Evolutionary conservation across 2,797 vertebrate species (phyloP), one percentile per base, ranked within the genome.

Genomic region (Hyperoplus lanceolatus): DNA sequence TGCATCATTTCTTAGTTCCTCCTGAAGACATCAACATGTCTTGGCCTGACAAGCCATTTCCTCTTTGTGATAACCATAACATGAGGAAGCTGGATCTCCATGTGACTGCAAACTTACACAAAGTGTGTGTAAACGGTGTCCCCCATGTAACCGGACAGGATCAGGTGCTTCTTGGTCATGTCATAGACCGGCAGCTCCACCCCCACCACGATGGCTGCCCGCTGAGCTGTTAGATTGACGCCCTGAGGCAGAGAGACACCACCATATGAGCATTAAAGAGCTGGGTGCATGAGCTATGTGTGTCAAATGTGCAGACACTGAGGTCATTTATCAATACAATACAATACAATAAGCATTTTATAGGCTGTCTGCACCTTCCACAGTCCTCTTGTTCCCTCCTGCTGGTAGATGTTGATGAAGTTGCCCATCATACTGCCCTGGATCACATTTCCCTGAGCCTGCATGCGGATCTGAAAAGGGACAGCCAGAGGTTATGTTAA

Each of bases 341-440:
- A 29, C 29, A 38, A 15, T 29, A 29, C 29, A 38, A 15, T 0
- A 15, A 15, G 2, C 29, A 5, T 5, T 58, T 48, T 14, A 11
- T 4, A 57, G 11, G 16, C 11, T 38, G 18, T 21, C 2, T 90
- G 94, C 89, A 99, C 98, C 95, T 97, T 96, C 97, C 97, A 99
- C 77, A 99, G 95, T 36, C 98, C 98, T 59, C 96, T 94, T 2
- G 97, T 98, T 10, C 98, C 98, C 90, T 99, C 97, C 70, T 98
- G 92, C 89, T 98, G 98, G 88, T 99, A 99, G 90, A 99, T 99
- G 91, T 97, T 96, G 15, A 99, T 97, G 91, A 99, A 99, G 91
- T 97, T 99, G 70, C 97, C 96, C 78, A 99, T 98, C 98, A 99
- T 99, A 55, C 98, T 97, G 0, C 97, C 97, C 86, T 98, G 97